phyloP scores from a whole-genome alignment of 2,888 invertebrate species.

The Seladonia tumulorum region DNA sequence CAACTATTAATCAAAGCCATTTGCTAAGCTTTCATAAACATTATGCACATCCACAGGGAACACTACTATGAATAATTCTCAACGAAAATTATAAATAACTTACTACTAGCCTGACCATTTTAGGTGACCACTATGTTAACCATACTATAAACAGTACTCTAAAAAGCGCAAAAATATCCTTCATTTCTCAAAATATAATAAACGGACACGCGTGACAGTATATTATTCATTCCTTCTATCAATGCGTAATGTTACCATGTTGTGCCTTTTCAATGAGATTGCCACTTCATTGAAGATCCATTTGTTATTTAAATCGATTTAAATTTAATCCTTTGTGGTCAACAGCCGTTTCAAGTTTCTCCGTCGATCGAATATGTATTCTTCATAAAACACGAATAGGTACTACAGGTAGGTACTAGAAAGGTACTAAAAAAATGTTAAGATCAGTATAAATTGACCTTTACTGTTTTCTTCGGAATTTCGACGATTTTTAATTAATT shows the following conservation, averaged over 20 bases:
- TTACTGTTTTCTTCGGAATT: too few species aligned
- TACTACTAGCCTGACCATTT: background rate
- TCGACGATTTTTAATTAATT: too few species aligned
- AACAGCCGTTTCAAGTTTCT: background rate
- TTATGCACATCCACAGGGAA: background rate
- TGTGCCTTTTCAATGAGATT: background rate
- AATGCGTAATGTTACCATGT: background rate
- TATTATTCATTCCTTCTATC: background rate
- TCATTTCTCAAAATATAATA: background rate
- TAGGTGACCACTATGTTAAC: background rate
- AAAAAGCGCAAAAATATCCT: background rate
- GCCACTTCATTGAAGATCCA: background rate
- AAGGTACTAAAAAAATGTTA: background rate
- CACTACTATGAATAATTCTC: slow-evolving; percentile 9
- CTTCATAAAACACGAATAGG: too few species aligned
- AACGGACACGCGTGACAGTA: background rate
- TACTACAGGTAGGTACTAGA: too few species aligned
- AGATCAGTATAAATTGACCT: background rate
- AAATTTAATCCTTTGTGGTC: background rate
- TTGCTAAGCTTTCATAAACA: background rate
- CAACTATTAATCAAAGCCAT: slow-evolving; percentile 11
- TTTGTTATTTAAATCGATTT: background rate
- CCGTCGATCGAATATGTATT: too few species aligned
- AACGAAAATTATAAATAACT: background rate
- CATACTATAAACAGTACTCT: too few species aligned